Base-by-base conservation (phyloP, 1,140 invertebrate genomes). In the Drosophila sucinea region DNA sequence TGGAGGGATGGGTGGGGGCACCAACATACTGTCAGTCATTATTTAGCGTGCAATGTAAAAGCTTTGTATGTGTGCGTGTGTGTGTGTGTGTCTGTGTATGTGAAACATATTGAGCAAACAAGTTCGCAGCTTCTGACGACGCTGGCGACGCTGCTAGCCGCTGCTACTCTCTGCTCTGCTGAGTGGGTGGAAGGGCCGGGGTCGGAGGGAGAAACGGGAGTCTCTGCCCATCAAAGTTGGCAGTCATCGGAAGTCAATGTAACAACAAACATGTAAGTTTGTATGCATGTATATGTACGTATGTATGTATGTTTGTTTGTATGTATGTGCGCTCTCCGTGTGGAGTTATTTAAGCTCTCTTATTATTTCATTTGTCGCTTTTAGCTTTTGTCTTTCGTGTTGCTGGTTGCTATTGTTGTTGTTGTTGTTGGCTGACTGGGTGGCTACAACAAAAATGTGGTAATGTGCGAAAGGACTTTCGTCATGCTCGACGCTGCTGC, bases 351-450 rank as follows among this genome's bases (percentile, higher is more conserved):
- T 89, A 89, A 89, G 84, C 84, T 89, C 80, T 89, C 84, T 89
- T 89, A 89, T 89, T 89, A 89, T 89, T 89, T 89, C 84, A 89
- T 89, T 89, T 89, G 84, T 89, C 84, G 84, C 84, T 89, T 89
- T 89, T 89, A 84, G 84, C 84, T 89, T 89, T 89, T 89, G 84
- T 89, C 77, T 89, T 89, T 89, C 80, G 84, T 89, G 84, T 84
- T 87, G 84, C 70, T 61, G 61, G 41, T 67, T 57, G 33, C n/a
- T 74, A 65, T 38, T 38, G 35, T 11, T 89, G 80, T 84, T 87
- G 84, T 67, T 61, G 27, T 33, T 56, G 64, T 29, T 63, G 73
- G 60, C 83, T 67, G 74, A 79, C 78, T 86, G 82, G 79, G 83
- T 86, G 82, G 79, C 83, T 79, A 40, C 73, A 70, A 66, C 68